These are phyloP conservation scores for Hiodon tergisus DNA, from an alignment of 2,113 vertebrate genomes.

Conservation along the genomic window DNA sequence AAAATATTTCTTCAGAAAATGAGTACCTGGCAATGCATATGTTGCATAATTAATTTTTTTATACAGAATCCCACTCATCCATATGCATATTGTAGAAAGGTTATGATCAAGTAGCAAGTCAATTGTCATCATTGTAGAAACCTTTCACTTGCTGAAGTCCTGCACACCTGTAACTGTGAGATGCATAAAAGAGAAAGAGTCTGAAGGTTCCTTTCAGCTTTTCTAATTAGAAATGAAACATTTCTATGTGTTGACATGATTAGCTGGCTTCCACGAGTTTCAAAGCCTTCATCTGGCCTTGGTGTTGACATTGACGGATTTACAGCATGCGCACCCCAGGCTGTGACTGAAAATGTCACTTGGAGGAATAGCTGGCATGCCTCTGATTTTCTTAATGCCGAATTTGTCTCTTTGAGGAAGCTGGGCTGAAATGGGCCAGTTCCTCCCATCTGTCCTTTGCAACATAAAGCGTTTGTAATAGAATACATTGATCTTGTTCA, in stretches of 20 bases:
- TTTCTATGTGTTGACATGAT: constrained; percentile 44
- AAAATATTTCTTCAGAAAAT: no score
- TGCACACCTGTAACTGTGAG: constrained; percentile 4
- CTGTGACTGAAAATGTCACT: constrained; percentile 56
- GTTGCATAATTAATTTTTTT: no score
- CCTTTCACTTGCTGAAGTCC: neutral
- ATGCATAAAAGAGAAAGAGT: constrained; percentile 10
- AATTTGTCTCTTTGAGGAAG: constrained; percentile 9
- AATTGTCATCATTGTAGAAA: neutral
- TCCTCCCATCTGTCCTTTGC: no score
- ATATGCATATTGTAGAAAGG: neutral
- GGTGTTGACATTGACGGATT: constrained; percentile 59
- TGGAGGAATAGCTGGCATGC: constrained; percentile 44
- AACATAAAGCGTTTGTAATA: no score
- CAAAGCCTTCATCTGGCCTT: constrained; percentile 40
- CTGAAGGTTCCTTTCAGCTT: constrained; percentile 21
- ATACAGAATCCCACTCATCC: neutral
- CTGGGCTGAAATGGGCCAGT: no score
- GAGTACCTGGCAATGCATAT: no score
- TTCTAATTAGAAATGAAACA: constrained; percentile 32
- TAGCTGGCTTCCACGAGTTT: constrained; percentile 36
- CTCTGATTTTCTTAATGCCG: constrained; percentile 27
- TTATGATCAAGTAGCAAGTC: neutral
- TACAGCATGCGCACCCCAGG: constrained; percentile 49
- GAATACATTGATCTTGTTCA: no score